Evolutionary conservation across 1,140 invertebrate species (phyloP), one percentile per base, ranked within the genome.

Genomic region (Musca vetustissima): DNA sequence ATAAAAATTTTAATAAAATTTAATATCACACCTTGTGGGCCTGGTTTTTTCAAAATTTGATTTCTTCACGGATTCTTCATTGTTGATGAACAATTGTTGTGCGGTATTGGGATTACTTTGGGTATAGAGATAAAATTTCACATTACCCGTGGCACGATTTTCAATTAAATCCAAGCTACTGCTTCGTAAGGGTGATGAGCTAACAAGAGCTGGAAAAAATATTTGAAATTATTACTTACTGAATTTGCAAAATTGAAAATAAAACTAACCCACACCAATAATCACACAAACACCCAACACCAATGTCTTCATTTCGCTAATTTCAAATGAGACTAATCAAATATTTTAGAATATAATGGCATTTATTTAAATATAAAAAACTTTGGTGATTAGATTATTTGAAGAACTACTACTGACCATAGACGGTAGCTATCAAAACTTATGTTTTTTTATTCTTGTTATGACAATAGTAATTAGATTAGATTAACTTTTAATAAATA

Each of bases 51-150:
- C 50, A 43, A 71, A 68, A 55, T 68, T 57, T 4, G 66, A 70
- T 14, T 50, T 67, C 8, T 52, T 48, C n/a, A 70, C 66, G 6
- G 69, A 70, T 14, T 49, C 15, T n/a, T 15, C 25, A 67, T 70
- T 53, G 24, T 55, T 43, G 22, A 64, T 64, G 6, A 28, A 48
- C 17, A 70, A 25, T 28, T 70, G 21, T 52, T 70, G 65, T 1
- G 65, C 55, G 36, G 28, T 32, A 11, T 24, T 32, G 17, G 69
- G 69, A 64, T 70, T 70, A 21, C 6, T n/a, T 36, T 61, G 22
- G 11, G 69, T 70, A 36, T 67, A 70, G 1, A 70, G 24, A 53
- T 70, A 70, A 52, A 67, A 70, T 43, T 50, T 48, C 4, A 61
- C 59, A 43, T 43, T 28, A 0, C 32, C 64, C 1, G 50, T 59